Percentiles rank a stretch among this genome's conserved stretches.
These are phyloP conservation scores for Symphodus melops DNA, from an alignment of 2,113 vertebrate genomes.

Conservation along the genomic window DNA sequence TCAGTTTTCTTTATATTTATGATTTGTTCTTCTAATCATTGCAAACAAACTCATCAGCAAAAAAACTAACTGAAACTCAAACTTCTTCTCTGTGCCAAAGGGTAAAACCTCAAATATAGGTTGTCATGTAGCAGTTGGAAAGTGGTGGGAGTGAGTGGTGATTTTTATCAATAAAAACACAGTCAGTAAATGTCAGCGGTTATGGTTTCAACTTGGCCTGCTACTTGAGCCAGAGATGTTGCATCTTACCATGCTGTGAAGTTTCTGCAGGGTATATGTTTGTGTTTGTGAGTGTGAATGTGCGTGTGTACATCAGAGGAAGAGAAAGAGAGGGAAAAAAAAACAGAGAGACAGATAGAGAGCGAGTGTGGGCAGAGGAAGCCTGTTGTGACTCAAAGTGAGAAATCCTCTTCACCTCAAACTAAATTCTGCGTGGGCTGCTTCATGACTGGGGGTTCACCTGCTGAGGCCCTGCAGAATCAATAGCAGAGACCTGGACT, in stretches of 20 bases:
- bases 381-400: conserved; percentile 81
- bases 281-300: not conserved
- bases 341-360: conserved; percentile 4
- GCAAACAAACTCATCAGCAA: conserved; percentile 2
- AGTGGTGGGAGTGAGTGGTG: conserved; percentile 62
- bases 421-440: conserved; percentile 73
- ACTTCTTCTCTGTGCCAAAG: conserved; percentile 39
- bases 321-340: conserved; percentile 11
- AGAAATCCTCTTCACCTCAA: conserved; percentile 80
- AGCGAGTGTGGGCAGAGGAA: conserved; percentile 77
- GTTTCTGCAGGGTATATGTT: conserved; percentile 28
- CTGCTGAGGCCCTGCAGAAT: conserved; percentile 72
- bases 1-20: not conserved
- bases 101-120: conserved; percentile 54
- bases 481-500: conserved; percentile 50
- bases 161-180: conserved; percentile 65
- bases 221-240: conserved; percentile 25
- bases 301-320: conserved; percentile 8
- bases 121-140: conserved; percentile 56
- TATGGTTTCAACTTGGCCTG: conserved; percentile 47
- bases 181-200: conserved; percentile 70
- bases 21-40: not conserved
- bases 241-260: conserved; percentile 18
- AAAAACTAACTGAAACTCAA: conserved; percentile 25
- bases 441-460: conserved; percentile 74